phyloP scores from a whole-genome alignment of 2,888 invertebrate genomes.

The Allygus modestus region DNA sequence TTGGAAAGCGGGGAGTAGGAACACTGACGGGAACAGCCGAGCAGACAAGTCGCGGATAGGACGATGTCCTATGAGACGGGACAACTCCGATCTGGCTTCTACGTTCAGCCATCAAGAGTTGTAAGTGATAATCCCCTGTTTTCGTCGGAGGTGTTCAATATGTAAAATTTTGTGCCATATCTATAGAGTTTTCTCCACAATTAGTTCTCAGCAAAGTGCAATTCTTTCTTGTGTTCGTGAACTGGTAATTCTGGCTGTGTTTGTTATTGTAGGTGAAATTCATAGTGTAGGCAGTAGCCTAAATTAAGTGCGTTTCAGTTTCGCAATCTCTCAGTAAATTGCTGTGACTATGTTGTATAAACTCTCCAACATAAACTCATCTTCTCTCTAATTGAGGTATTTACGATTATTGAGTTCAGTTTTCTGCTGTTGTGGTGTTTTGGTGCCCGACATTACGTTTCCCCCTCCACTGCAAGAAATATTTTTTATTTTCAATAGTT shows the following conservation, averaged over 20 bases:
- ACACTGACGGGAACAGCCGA: conserved; percentile 63
- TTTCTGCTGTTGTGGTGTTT: conserved; percentile 32
- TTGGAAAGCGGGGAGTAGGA: conserved; percentile 65
- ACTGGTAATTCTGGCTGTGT: conserved; percentile 62
- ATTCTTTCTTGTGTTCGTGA: conserved; percentile 63
- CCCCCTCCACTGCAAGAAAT: conserved; percentile 28
- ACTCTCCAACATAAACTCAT: conserved; percentile 24
- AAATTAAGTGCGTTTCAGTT: conserved; percentile 47
- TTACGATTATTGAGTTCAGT: neutral
- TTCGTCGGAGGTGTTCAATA: conserved; percentile 64
- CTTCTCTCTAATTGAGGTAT: conserved; percentile 34
- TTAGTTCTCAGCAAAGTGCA: conserved; percentile 60
- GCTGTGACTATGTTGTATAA: conserved; percentile 26
- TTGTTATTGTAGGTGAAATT: conserved; percentile 63
- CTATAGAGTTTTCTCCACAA: conserved; percentile 55
- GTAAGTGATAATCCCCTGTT: conserved; percentile 62
- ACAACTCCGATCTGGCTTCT: conserved; percentile 68
- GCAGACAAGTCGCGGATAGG: conserved; percentile 64
- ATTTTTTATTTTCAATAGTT: neutral
- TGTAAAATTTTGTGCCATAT: conserved; percentile 63
- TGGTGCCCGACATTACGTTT: conserved; percentile 45
- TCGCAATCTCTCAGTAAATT: conserved; percentile 22
- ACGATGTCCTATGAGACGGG: conserved; percentile 67
- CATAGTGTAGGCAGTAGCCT: conserved; percentile 56
- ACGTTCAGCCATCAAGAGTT: conserved; percentile 65